Evolutionary conservation across 2,888 invertebrate genomes (phyloP).

Genomic region (Halocaridina rubra): DNA sequence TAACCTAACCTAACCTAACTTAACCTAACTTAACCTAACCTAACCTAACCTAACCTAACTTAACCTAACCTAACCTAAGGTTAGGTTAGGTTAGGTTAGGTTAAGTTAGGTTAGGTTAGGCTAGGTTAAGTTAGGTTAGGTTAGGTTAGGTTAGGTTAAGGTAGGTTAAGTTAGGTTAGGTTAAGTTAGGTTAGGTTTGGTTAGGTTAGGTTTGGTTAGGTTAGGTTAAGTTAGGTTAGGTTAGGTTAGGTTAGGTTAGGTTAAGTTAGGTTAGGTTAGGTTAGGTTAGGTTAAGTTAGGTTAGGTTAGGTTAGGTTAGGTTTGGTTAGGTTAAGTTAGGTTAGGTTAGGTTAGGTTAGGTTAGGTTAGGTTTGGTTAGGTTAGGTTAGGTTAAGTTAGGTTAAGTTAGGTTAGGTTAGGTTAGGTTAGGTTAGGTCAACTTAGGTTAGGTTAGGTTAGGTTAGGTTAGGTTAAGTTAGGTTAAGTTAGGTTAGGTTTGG

Average conservation of each 20-base stretch:
- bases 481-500: too few relatives aligned
- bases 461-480: background rate
- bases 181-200: background rate
- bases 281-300: constrained; percentile 3
- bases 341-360: background rate
- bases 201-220: background rate
- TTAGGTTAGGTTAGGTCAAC: background rate
- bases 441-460: background rate
- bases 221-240: constrained; percentile 4
- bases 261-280: background rate
- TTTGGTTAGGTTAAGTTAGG: background rate
- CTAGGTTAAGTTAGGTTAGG: background rate
- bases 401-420: constrained; percentile 5
- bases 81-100: background rate
- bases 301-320: background rate
- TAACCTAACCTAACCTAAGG: background rate
- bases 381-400: background rate
- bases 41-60: background rate
- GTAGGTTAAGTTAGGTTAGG: background rate
- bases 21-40: background rate
- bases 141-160: background rate
- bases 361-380: background rate
- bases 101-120: background rate
- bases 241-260: background rate
- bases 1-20: background rate